Evolutionary conservation across 1,140 invertebrate species (phyloP), one percentile per base, ranked within the genome.

Genomic region (Calephelis virginiensis): DNA sequence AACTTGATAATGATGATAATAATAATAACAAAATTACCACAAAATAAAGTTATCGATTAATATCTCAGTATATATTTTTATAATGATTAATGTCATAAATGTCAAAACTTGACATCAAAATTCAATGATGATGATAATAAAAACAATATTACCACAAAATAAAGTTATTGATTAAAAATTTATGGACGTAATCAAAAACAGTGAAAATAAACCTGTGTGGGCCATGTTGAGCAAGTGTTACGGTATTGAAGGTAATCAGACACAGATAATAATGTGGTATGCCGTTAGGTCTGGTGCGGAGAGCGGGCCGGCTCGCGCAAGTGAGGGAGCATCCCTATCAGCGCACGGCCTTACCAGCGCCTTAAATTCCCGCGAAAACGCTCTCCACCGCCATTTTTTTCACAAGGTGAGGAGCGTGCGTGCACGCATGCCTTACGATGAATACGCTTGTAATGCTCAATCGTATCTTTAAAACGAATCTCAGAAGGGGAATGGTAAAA

Each of bases 281-380:
- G 89, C 86, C 84, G 92, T 87, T 93, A 93, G 92, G 92, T 91
- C 91, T 93, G 87, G 91, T 93, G 91, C 93, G 93, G 92, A 94
- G 94, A 93, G 95, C 95, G 93, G 95, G 94, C 92, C 94, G 95
- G 89, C 95, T 96, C 92, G 94, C 95, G 93, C 95, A 96, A 92
- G 94, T 96, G 91, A 94, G 95, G 93, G 96, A 97, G 92, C 96
- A 97, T 94, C 96, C 96, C 92, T 97, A 97, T 94, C 96, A 97
- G 94, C 96, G 96, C 93, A 95, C 96, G 87, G 96, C 86, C 78
- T 84, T 90, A 81, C 89, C 87, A 76, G 87, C 87, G 82, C 87
- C 87, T 76, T 91, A 91, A 83, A 71, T 77, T 82, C 83, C 80
- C 82, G 85, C 83, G 78, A 82, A 82, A 76, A 76, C 75, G 82